Conservation (phyloP, 2,888 invertebrate species). For the Allolobophora icterica region DNA sequence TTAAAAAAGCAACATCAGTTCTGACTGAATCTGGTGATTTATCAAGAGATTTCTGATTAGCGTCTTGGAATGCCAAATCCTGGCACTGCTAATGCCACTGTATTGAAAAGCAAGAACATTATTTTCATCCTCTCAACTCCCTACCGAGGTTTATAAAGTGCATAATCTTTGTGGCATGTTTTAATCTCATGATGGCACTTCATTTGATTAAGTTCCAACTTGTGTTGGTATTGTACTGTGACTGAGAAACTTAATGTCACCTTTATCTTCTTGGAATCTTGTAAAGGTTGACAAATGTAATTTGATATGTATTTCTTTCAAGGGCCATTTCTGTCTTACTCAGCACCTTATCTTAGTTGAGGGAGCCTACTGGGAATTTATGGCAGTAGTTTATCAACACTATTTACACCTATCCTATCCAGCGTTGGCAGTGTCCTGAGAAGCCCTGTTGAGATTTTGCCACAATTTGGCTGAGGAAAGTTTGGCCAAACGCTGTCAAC, state of each 20-base stretch:
- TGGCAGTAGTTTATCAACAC: neutral
- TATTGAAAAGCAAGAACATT: neutral
- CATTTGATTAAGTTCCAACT: neutral
- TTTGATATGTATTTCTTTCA: neutral
- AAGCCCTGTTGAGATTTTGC: no score
- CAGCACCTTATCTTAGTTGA: neutral
- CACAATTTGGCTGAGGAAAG: no score
- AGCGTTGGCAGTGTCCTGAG: no score
- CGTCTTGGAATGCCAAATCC: neutral
- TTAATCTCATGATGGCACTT: neutral
- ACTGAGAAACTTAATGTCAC: neutral
- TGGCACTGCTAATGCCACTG: neutral
- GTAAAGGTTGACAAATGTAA: neutral
- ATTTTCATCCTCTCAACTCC: neutral
- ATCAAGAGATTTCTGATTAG: neutral
- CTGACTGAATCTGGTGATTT: constrained; percentile 14
- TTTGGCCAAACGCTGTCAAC: no score
- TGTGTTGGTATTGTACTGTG: neutral
- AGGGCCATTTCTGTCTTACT: neutral
- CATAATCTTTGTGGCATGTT: neutral
- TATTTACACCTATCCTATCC: no score
- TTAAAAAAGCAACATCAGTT: neutral
- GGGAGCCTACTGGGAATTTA: neutral
- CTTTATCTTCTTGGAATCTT: neutral
- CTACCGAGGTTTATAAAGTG: neutral